Evolutionary conservation across 1,140 invertebrate species (phyloP).

Genomic region (Nasonia vitripennis): DNA sequence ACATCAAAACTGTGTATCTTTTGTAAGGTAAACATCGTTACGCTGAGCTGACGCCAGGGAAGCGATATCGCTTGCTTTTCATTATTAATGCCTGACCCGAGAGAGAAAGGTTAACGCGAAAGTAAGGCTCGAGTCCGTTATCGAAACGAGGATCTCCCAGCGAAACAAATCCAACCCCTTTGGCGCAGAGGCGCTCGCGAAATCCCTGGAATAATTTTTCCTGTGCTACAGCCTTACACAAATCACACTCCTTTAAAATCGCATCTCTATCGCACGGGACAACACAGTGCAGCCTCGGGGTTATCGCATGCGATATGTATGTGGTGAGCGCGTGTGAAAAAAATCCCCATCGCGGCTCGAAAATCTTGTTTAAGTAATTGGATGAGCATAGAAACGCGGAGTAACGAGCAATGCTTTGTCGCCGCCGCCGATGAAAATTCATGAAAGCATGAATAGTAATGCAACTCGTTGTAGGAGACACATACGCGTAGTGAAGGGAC

Average conservation of each 20-base stretch:
- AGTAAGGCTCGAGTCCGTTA: too few species aligned
- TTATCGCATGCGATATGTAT: conserved; percentile 6
- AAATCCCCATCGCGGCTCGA: background rate
- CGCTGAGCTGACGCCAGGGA: too few species aligned
- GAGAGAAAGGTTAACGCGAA: too few species aligned
- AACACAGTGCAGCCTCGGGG: background rate
- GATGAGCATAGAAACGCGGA: conserved; percentile 53
- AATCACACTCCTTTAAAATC: too few species aligned
- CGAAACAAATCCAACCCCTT: too few species aligned
- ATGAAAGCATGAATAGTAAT: conserved; percentile 72
- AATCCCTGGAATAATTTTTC: too few species aligned
- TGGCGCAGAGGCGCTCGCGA: too few species aligned
- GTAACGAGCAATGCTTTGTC: conserved; percentile 61
- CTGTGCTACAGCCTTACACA: too few species aligned
- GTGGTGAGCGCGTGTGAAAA: background rate
- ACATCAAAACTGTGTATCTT: background rate
- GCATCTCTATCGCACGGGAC: background rate
- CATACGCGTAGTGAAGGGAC: conserved; percentile 56
- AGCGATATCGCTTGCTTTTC: too few species aligned
- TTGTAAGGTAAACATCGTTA: too few species aligned
- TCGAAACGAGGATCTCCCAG: background rate
- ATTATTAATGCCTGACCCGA: too few species aligned
- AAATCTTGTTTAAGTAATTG: conserved; percentile 46
- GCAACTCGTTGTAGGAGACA: conserved; percentile 40
- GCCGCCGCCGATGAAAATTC: conserved; percentile 66